Evolutionary conservation across 2,888 invertebrate genomes (phyloP), one percentile per base, ranked within the genome.

Genomic region (Tiphia femorata): DNA sequence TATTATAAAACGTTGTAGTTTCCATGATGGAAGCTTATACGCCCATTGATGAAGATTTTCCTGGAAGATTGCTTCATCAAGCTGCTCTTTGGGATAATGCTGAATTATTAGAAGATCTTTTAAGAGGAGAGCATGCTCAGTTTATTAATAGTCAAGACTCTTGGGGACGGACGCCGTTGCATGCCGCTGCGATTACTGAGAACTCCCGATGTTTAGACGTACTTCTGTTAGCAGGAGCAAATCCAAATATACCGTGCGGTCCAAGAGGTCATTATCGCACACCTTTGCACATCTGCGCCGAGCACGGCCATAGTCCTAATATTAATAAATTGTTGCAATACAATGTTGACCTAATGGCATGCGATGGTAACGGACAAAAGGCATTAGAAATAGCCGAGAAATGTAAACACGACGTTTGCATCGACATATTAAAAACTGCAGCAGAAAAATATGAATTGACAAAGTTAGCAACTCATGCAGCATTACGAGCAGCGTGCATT

Each of bases 1-100:
- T n/a, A n/a, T n/a, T n/a, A n/a, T n/a, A n/a, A n/a, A n/a, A n/a
- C n/a, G n/a, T 70, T 44, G 2, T 17, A 70, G 68, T 19, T 30
- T 8, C n/a, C 38, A 46, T 8, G 12, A 87, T 87, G 86, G 84
- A 91, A 85, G 91, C 90, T 83, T 87, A 90, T 52, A 90, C 91
- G n/a, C 91, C 91, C n/a, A 91, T 92, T 73, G 92, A 92, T 72
- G 92, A 92, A 76, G 88, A 92, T 80, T 93, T 92, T 79, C 91
- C 91, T 61, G 93, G 93, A 3, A 88, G 92, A 46, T 84, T 93
- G 43, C 83, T 93, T 52, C 93, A 93, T 72, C 93, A 93, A 90
- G 94, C 95, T 10, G 94, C 95, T 0, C 82, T 95, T 12, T 95
- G 95, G 94, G 94, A 95, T 82, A 95, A 95, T 78, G 89, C 91